Conservation (phyloP, 2,888 invertebrate species). For the Netelia melanura region DNA sequence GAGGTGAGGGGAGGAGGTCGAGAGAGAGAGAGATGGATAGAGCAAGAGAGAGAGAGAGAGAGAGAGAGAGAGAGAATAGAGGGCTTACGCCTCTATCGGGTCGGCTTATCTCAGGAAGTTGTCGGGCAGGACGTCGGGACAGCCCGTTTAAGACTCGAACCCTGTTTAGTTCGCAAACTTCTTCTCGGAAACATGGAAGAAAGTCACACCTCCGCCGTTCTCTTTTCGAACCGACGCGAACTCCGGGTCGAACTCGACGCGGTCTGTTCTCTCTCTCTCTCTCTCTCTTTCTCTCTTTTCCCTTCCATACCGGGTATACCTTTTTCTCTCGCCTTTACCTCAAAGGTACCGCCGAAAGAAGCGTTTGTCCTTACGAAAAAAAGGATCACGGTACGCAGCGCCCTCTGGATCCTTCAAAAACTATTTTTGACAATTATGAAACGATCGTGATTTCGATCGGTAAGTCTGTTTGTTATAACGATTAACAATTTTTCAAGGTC, state of each 20-base stretch:
- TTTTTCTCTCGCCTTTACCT: constrained; percentile 37
- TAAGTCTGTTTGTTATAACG: no score
- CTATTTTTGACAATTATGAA: constrained; percentile 2
- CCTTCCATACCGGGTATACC: constrained; percentile 2
- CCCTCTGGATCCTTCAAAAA: constrained; percentile 12
- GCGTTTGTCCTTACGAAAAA: constrained; percentile 39
- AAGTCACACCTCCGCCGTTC: constrained; percentile 78
- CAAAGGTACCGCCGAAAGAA: constrained; percentile 64
- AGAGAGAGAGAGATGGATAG: constrained; percentile 50
- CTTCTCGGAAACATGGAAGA: constrained; percentile 81
- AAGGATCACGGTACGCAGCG: constrained; percentile 25
- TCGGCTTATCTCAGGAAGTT: constrained; percentile 83
- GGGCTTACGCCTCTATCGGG: constrained; percentile 81
- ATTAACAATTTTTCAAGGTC: no score
- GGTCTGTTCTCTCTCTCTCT: constrained; percentile 28
- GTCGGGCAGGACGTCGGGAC: constrained; percentile 81
- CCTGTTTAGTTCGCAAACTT: constrained; percentile 81
- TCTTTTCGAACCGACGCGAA: constrained; percentile 43
- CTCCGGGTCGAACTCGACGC: constrained; percentile 45
- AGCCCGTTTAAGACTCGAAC: constrained; percentile 80
- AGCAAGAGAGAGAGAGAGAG: constrained; percentile 14
- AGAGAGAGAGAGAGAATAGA: constrained; percentile 55
- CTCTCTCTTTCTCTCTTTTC: background rate
- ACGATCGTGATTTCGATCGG: background rate
- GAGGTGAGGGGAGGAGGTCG: constrained; percentile 15